Conservation (phyloP, 2,888 invertebrate genomes). For the Macroteleia sp. region DNA sequence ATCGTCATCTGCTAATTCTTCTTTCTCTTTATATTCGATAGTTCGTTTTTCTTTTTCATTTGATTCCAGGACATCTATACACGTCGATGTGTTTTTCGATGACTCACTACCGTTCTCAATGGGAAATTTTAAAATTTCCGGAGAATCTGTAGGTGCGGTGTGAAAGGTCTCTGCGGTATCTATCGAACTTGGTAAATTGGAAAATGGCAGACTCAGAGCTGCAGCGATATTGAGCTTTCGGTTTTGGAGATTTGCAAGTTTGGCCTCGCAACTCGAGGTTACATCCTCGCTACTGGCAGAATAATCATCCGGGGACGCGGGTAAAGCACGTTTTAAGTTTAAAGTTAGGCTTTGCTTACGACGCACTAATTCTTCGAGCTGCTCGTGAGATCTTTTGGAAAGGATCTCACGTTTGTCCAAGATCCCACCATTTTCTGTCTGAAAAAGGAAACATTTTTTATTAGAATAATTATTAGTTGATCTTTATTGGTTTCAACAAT, state of each 20-base stretch:
- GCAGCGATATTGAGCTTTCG: conserved; percentile 80
- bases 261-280: conserved; percentile 71
- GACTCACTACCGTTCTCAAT: conserved; percentile 15
- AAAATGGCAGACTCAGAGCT: conserved; percentile 75
- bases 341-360: conserved; percentile 88
- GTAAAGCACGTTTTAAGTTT: conserved; percentile 86
- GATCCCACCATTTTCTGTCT: conserved; percentile 75
- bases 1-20: conserved; percentile 59
- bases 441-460: too few relatives aligned
- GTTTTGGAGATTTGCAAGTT: conserved; percentile 75
- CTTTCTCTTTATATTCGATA: conserved; percentile 50
- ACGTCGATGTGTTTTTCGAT: not conserved
- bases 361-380: conserved; percentile 85
- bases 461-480: too few relatives aligned
- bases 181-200: conserved; percentile 74
- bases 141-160: conserved; percentile 88
- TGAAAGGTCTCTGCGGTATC: conserved; percentile 89
- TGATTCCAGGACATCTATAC: not conserved
- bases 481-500: too few relatives aligned
- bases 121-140: conserved; percentile 69
- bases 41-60: conserved; percentile 41
- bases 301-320: conserved; percentile 79
- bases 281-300: conserved; percentile 73
- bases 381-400: conserved; percentile 84
- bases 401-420: conserved; percentile 83